A percentile compares a stretch with the other conserved stretches of the same genome.
Evolutionary conservation across 2,888 invertebrate species (phyloP).

Genomic region (Theretra japonica): DNA sequence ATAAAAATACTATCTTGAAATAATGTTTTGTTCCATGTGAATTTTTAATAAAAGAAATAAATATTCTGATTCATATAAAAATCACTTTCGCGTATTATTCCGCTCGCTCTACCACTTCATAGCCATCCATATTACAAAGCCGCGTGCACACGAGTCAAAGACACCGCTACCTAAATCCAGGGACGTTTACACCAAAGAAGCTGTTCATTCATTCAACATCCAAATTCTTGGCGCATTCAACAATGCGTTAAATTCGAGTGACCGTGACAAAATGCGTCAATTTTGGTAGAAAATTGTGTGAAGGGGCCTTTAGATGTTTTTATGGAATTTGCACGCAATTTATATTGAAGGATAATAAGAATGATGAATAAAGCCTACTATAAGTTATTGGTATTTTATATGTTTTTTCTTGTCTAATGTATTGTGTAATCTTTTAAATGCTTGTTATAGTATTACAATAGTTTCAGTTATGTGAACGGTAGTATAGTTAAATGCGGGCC

Average conservation of each 20-base stretch:
- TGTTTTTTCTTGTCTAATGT: neutral
- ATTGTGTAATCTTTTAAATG: neutral
- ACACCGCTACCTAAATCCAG: slow-evolving; percentile 71
- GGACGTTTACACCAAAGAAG: slow-evolving; percentile 61
- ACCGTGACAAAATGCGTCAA: slow-evolving; percentile 38
- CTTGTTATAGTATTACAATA: too few relatives aligned
- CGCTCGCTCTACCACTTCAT: slow-evolving; percentile 34
- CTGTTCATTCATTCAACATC: slow-evolving; percentile 35
- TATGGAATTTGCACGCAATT: neutral
- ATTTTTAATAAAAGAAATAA: slow-evolving; percentile 28
- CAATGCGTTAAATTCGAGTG: slow-evolving; percentile 39
- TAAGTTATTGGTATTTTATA: neutral
- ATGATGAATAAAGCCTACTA: neutral
- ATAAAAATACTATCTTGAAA: too few relatives aligned
- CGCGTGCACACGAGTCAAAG: slow-evolving; percentile 62
- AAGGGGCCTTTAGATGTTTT: slow-evolving; percentile 7
- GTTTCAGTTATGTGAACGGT: too few relatives aligned
- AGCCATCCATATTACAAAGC: slow-evolving; percentile 43
- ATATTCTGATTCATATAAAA: slow-evolving; percentile 23
- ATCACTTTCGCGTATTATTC: slow-evolving; percentile 34
- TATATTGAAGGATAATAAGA: neutral
- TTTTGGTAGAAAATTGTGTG: slow-evolving; percentile 26
- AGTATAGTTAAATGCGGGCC: too few relatives aligned
- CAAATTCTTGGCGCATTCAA: slow-evolving; percentile 33
- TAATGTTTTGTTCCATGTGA: slow-evolving; percentile 16